Conservation (phyloP, 2,113 vertebrate species). For the Trogon melanurus region DNA sequence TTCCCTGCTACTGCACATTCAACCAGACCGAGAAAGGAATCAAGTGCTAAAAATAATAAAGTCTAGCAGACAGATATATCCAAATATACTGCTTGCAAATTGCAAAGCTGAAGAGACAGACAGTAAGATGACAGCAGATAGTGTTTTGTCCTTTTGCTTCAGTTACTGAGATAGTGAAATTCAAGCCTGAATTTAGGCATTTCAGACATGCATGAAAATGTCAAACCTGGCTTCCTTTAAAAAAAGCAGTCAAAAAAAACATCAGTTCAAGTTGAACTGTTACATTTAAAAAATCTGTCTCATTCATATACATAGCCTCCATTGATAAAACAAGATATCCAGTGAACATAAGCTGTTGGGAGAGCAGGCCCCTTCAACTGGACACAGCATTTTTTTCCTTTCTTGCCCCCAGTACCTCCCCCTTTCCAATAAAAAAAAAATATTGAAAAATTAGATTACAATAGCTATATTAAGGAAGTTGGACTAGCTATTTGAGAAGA, state of each 20-base stretch:
- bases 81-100: background rate
- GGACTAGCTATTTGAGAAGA: background rate
- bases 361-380: background rate
- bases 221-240: background rate
- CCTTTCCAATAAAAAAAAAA: background rate
- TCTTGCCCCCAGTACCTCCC: background rate
- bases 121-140: background rate
- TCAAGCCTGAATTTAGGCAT: background rate
- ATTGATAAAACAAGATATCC: background rate
- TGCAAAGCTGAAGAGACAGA: background rate
- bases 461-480: background rate
- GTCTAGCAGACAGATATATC: background rate
- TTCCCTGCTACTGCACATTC: background rate
- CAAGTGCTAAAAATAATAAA: background rate
- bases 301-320: rapidly evolving
- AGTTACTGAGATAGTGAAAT: background rate
- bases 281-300: background rate
- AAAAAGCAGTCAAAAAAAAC: background rate
- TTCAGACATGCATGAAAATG: background rate
- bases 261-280: background rate
- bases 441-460: background rate
- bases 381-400: background rate
- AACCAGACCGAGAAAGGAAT: background rate
- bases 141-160: background rate
- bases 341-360: background rate